Conservation (phyloP, 1,140 invertebrate genomes). For the Drosophila carrolli region DNA sequence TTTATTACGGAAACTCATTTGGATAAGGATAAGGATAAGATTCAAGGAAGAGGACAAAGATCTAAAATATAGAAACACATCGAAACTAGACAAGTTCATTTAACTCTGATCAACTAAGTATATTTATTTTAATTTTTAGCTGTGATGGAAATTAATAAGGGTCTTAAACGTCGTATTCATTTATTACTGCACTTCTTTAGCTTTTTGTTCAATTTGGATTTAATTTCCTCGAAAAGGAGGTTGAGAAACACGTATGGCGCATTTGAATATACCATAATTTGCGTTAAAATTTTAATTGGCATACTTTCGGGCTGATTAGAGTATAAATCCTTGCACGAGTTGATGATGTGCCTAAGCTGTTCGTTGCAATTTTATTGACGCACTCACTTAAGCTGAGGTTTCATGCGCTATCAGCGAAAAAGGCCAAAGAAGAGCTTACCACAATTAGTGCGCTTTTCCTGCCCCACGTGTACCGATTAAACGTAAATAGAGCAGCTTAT, state of each 20-base stretch:
- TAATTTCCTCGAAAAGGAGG: too few relatives aligned
- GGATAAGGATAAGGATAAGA: too few relatives aligned
- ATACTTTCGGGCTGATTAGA: slow-evolving; percentile 5
- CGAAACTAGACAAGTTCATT: too few relatives aligned
- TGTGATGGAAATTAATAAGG: too few relatives aligned
- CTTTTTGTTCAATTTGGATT: too few relatives aligned
- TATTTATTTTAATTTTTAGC: too few relatives aligned
- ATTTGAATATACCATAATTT: not conserved
- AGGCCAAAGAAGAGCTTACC: slow-evolving; percentile 14
- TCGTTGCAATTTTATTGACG: slow-evolving; percentile 5
- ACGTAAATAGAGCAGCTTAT: slow-evolving; percentile 4
- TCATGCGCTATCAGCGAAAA: not conserved
- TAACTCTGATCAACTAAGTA: too few relatives aligned
- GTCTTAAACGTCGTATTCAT: too few relatives aligned
- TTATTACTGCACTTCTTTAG: too few relatives aligned
- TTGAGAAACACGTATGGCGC: not conserved
- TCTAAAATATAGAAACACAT: too few relatives aligned
- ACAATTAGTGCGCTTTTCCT: slow-evolving; percentile 17
- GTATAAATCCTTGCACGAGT: not conserved
- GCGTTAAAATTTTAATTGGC: not conserved
- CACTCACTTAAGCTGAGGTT: not conserved
- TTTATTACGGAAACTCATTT: too few relatives aligned
- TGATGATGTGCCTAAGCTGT: not conserved
- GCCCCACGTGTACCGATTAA: slow-evolving; percentile 10
- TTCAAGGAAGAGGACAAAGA: too few relatives aligned